phyloP scores from a whole-genome alignment of 2,888 invertebrate genomes.

The Tuta absoluta region DNA sequence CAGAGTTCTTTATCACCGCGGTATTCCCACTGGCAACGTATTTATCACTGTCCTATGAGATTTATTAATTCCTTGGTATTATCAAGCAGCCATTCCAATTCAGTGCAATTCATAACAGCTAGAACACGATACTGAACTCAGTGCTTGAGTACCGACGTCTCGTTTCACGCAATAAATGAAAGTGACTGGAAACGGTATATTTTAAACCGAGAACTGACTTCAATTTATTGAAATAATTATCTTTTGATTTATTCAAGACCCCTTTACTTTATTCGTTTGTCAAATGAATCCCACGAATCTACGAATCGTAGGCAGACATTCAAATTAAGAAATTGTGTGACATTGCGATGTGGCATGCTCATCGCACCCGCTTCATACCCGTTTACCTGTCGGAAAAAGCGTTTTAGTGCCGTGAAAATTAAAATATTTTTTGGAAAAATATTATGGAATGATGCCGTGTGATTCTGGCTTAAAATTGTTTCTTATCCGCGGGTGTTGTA shows the following conservation, averaged over 20 bases:
- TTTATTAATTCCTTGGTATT: constrained; percentile 42
- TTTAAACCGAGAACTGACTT: constrained; percentile 25
- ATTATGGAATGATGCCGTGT: no score
- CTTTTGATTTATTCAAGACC: constrained; percentile 19
- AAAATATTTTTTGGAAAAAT: no score
- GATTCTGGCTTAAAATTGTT: no score
- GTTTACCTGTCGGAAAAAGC: no score
- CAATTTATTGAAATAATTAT: constrained; percentile 27
- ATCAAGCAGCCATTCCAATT: constrained; percentile 45
- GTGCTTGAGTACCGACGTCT: constrained; percentile 40
- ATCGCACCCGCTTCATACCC: no score
- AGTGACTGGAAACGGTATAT: constrained; percentile 59
- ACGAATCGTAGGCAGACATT: not conserved
- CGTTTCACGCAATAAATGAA: constrained; percentile 77
- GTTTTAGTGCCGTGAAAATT: no score
- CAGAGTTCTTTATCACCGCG: constrained; percentile 9
- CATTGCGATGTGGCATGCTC: not conserved
- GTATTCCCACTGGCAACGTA: constrained; percentile 24
- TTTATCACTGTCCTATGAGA: constrained; percentile 31
- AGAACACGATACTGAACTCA: constrained; percentile 44
- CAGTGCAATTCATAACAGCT: constrained; percentile 52
- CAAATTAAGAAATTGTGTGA: not conserved
- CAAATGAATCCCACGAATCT: constrained; percentile 12
- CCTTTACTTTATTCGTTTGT: constrained; percentile 9
- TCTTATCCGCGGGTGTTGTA: no score